Percentiles rank a stretch among this genome's conserved stretches.
Evolutionary conservation across 2,797 vertebrate genomes (phyloP).

Genomic region (Erithacus rubecula): DNA sequence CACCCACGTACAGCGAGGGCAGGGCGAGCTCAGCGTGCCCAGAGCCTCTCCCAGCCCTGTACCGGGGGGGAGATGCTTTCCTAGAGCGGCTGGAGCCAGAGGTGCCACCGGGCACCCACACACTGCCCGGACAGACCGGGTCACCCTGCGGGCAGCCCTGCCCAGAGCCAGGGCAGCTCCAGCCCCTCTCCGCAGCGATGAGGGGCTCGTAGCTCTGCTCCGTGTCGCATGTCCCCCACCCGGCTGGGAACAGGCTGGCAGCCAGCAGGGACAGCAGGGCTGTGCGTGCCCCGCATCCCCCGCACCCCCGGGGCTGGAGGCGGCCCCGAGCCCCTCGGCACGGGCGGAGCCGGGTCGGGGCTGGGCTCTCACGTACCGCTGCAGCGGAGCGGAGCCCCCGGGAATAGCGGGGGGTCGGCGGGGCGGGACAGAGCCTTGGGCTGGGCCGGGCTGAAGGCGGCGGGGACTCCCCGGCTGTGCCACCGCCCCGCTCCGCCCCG

Average conservation of each 20-base stretch:
- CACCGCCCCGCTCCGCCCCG: background rate
- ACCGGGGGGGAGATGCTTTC: background rate
- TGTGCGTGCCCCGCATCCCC: background rate
- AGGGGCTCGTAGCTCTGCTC: background rate
- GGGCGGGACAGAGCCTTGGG: background rate
- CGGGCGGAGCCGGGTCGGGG: background rate
- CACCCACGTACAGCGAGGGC: rapidly evolving
- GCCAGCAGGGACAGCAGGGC: background rate
- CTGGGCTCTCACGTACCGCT: background rate
- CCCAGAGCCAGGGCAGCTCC: background rate
- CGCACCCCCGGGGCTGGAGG: background rate
- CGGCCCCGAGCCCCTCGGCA: background rate
- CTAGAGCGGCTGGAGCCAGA: background rate
- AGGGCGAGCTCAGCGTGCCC: background rate
- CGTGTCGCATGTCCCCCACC: background rate
- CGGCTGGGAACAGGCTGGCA: background rate
- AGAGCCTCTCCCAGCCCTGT: background rate
- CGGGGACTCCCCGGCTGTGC: background rate
- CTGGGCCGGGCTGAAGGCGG: background rate
- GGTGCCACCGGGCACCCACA: rapidly evolving
- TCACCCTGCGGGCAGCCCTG: background rate
- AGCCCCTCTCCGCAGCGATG: rapidly evolving
- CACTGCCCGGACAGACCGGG: background rate
- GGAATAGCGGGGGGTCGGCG: background rate
- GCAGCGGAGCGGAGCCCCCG: background rate